Conservation (phyloP, 2,888 invertebrate genomes). For the Tinea semifulvella region DNA sequence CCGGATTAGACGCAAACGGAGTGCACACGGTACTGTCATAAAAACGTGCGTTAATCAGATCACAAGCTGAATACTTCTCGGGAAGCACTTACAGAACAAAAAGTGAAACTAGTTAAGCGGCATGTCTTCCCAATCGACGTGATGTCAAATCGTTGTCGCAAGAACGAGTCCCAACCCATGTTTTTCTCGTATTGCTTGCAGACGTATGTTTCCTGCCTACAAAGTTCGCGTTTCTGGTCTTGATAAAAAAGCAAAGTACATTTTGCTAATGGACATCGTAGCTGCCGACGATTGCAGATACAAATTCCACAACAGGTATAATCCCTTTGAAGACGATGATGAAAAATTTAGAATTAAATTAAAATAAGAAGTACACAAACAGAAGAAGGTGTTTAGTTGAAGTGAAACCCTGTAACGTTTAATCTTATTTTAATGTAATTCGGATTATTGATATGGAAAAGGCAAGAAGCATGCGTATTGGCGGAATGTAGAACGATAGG, state of each 20-base stretch:
- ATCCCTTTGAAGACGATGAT: conserved; percentile 25
- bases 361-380: conserved; percentile 44
- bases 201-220: conserved; percentile 98
- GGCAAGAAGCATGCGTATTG: conserved; percentile 76
- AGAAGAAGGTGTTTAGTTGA: conserved; percentile 12
- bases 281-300: conserved; percentile 96
- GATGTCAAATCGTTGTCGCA: conserved; percentile 61
- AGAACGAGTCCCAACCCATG: conserved; percentile 59
- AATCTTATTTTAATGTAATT: conserved; percentile 65
- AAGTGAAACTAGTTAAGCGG: conserved; percentile 50
- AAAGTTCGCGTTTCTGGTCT: conserved; percentile 96
- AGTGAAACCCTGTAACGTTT: neutral
- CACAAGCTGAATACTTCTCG: conserved; percentile 56
- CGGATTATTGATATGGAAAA: conserved; percentile 42
- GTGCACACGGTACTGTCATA: neutral
- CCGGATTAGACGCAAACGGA: neutral
- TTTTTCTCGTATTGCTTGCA: conserved; percentile 73
- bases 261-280: conserved; percentile 96
- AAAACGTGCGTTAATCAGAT: conserved; percentile 28
- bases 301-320: conserved; percentile 93
- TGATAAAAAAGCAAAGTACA: conserved; percentile 98
- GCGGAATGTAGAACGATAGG: conserved; percentile 35
- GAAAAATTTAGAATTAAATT: conserved; percentile 51
- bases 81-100: conserved; percentile 37
- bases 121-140: conserved; percentile 59